Base-by-base conservation (phyloP, 2,888 invertebrate species). In the Hypercompe scribonia region DNA sequence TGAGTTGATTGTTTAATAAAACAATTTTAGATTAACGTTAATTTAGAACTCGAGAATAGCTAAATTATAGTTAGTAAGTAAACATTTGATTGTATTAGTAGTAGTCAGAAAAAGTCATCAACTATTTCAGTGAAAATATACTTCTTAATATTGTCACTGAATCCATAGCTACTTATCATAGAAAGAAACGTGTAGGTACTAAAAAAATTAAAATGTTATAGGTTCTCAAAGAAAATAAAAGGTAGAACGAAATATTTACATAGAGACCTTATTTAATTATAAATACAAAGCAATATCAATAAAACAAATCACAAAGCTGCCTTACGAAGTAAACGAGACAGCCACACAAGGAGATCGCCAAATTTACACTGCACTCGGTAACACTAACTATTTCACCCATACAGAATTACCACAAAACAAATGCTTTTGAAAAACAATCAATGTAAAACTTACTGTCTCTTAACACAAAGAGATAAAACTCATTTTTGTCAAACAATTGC, bases 341-440 rank as follows among this genome's bases (percentile, higher is more conserved):
- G 83, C 91, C 93, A 86, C 93, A 90, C 90, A 90, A 93, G 91
- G 90, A 91, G 90, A 86, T 90, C 88, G 86, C 92, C 92, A 94
- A 95, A 95, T 95, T 94, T 93, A 92, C 95, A 93, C 91, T 92
- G 92, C 95, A 92, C 95, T 94, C 90, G 78, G 93, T 91, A 87
- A 94, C 95, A 93, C 90, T 93, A 90, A 90, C 93, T 93, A 90
- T 93, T 92, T 92, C 90, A 92, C 91, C 91, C 90, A 89, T 88
- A 90, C 86, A 89, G 83, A 83, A 76, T 73, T 71, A 84, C 89
- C 81, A 87, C 79, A 68, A 63, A 82, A 78, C 31, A 28, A 50
- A 36, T 79, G 74, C 74, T 69, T 58, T 28, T 73, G 42, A 24
- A 28, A 70, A 81, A 80, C 74, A n/a, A 8, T 68, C 71, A 77